Evolutionary conservation across 2,888 invertebrate genomes (phyloP).

Genomic region (Apamea sordens): DNA sequence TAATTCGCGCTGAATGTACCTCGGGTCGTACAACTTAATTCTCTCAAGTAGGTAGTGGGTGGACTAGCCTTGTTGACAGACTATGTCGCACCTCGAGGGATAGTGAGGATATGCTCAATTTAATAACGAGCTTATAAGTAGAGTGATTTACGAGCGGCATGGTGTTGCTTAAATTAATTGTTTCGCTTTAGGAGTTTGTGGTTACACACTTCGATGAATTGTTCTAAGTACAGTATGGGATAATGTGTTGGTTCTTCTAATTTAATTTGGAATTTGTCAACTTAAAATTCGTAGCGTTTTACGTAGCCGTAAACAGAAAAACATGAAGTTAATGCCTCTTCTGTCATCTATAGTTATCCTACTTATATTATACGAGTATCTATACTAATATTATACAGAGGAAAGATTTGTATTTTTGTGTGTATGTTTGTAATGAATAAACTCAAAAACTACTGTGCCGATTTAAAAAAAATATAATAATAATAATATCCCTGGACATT

Average conservation of each 20-base stretch:
- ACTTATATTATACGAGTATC: no score
- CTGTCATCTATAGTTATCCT: no score
- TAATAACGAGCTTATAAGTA: conserved; percentile 55
- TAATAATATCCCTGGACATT: no score
- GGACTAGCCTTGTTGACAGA: conserved; percentile 36
- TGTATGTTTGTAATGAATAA: no score
- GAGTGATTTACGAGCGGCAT: conserved; percentile 48
- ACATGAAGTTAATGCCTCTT: no score
- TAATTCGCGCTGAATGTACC: conserved; percentile 38
- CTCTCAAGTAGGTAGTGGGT: conserved; percentile 42
- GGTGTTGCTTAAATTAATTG: conserved; percentile 40
- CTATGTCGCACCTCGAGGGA: conserved; percentile 40
- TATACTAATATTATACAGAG: no score
- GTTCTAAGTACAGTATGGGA: neutral
- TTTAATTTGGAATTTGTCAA: conserved; percentile 5
- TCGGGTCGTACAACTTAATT: conserved; percentile 39
- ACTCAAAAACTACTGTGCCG: no score
- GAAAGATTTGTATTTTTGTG: no score
- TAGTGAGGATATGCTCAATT: conserved; percentile 59
- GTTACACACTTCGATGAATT: conserved; percentile 15
- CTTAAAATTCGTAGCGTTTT: neutral
- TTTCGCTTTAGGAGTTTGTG: conserved; percentile 28
- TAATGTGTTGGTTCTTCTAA: conserved; percentile 8
- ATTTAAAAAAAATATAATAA: no score
- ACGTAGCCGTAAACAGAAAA: neutral